These are phyloP conservation scores for Chrysotoxum bicinctum DNA, from an alignment of 2,888 invertebrate genomes.

Conservation along the genomic window DNA sequence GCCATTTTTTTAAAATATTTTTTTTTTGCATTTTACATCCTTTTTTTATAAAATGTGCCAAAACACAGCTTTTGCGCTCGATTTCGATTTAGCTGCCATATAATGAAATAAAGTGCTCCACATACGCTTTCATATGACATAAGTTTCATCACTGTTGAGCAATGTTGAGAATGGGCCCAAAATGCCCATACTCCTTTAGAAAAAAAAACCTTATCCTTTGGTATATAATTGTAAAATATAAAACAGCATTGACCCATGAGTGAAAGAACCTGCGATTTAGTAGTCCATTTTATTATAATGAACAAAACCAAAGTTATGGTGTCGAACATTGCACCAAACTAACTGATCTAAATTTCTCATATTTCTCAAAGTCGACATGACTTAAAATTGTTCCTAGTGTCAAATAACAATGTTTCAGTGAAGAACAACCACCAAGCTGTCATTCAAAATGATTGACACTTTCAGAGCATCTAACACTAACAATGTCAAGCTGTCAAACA, in stretches of 20 bases:
- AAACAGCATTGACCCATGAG: background rate
- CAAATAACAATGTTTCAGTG: conserved; percentile 37
- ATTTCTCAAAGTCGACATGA: background rate
- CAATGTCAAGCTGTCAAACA: conserved; percentile 37
- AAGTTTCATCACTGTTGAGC: too few relatives aligned
- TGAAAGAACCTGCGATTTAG: background rate
- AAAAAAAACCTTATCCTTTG: too few relatives aligned
- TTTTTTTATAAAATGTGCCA: too few relatives aligned
- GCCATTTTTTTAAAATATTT: too few relatives aligned
- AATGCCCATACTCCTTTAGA: too few relatives aligned
- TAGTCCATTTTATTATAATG: background rate
- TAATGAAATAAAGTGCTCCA: too few relatives aligned
- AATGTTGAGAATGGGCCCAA: too few relatives aligned
- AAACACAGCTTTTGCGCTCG: too few relatives aligned
- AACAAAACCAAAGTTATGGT: background rate
- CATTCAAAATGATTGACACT: conserved; percentile 69
- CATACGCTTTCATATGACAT: too few relatives aligned
- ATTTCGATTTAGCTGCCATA: too few relatives aligned
- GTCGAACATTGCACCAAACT: background rate
- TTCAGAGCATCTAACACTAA: conserved; percentile 39
- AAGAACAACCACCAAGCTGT: conserved; percentile 48
- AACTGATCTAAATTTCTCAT: background rate
- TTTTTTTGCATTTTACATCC: too few relatives aligned
- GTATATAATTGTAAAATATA: background rate
- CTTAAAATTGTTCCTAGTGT: background rate